phyloP scores from a whole-genome alignment of 2,113 vertebrate species.

The Sebastes schlegelii region DNA sequence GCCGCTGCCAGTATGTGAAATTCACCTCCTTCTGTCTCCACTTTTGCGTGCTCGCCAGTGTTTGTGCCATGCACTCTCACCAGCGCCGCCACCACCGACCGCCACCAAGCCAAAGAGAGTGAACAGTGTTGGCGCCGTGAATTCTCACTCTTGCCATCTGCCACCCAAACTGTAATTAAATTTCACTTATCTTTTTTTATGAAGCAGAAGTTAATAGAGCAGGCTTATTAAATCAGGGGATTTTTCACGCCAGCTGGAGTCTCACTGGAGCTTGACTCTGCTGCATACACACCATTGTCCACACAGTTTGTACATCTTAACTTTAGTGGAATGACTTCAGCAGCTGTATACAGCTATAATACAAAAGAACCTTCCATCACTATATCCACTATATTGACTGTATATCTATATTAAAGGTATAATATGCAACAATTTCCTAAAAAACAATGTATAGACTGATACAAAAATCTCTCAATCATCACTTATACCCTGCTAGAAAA shows the following conservation, averaged over 20 bases:
- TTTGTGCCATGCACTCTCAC: slow-evolving; percentile 43
- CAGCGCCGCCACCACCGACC: slow-evolving; percentile 2
- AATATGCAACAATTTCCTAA: neutral
- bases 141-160: slow-evolving; percentile 77
- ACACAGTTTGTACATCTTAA: slow-evolving; percentile 32
- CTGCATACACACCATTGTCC: slow-evolving; percentile 46
- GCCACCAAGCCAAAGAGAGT: slow-evolving; percentile 40
- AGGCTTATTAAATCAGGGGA: slow-evolving; percentile 76
- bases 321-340: slow-evolving; percentile 6
- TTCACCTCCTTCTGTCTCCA: slow-evolving; percentile 45
- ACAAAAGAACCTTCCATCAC: neutral
- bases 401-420: neutral
- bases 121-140: slow-evolving; percentile 40
- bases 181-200: slow-evolving; percentile 78
- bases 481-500: no score
- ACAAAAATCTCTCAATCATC: no score
- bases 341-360: neutral
- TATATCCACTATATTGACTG: neutral
- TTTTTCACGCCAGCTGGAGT: slow-evolving; percentile 72
- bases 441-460: no score
- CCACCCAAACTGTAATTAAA: slow-evolving; percentile 80
- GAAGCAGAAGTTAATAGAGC: slow-evolving; percentile 76
- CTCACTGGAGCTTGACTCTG: slow-evolving; percentile 55
- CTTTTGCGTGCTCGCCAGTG: slow-evolving; percentile 26
- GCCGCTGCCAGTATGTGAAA: slow-evolving; percentile 44